phyloP scores from a whole-genome alignment of 2,888 invertebrate genomes.

The Melipona beecheii region DNA sequence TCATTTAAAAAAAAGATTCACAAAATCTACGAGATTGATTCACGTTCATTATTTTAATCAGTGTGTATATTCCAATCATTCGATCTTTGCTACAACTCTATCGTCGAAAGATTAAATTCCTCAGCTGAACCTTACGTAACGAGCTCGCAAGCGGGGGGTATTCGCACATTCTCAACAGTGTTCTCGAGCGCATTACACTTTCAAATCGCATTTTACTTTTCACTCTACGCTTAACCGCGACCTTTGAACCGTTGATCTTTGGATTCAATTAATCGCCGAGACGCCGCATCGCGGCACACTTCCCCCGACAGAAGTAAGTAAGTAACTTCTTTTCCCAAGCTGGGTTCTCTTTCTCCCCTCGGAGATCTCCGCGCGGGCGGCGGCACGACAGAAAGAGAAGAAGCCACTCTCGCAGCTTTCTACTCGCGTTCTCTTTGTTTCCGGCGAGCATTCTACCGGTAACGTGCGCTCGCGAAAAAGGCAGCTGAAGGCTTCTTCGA shows the following conservation, averaged over 20 bases:
- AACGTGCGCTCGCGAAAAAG: conserved; percentile 21
- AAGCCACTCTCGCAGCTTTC: conserved; percentile 33
- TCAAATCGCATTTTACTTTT: neutral
- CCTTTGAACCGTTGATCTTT: conserved; percentile 11
- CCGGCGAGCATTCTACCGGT: conserved; percentile 13
- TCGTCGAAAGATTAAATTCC: neutral
- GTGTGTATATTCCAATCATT: neutral
- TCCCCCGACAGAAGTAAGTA: conserved; percentile 18
- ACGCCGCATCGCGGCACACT: neutral
- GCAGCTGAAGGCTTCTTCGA: conserved; percentile 25
- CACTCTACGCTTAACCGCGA: neutral
- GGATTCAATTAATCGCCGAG: conserved; percentile 26
- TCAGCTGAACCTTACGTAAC: neutral
- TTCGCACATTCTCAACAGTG: neutral
- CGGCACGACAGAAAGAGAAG: neutral
- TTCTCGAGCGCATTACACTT: neutral
- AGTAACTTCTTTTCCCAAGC: conserved; percentile 34
- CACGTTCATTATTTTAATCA: too few relatives aligned
- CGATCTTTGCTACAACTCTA: neutral
- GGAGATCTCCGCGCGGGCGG: conserved; percentile 11
- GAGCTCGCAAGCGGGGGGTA: too few relatives aligned
- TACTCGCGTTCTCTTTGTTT: conserved; percentile 49
- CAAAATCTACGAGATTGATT: too few relatives aligned
- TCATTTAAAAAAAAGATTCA: too few relatives aligned
- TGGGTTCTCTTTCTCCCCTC: too few relatives aligned